Conservation (phyloP, 2,113 vertebrate genomes). For the Blennius ocellaris region DNA sequence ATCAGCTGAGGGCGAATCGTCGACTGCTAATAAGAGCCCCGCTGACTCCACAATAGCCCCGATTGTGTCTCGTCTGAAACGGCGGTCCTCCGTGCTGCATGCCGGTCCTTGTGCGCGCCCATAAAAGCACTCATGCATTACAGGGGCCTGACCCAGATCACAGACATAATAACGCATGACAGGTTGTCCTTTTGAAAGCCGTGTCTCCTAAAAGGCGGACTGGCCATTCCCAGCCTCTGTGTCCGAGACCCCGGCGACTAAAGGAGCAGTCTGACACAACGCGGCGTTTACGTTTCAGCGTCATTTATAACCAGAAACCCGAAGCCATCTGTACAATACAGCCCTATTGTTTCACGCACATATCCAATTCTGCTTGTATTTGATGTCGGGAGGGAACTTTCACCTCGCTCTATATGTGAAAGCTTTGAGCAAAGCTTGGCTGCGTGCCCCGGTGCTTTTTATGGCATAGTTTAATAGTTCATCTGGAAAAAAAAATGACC, state of each 20-base stretch:
- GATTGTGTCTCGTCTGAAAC: slow-evolving; percentile 62
- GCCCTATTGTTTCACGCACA: background rate
- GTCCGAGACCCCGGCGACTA: slow-evolving; percentile 38
- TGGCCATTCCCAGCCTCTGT: slow-evolving; percentile 57
- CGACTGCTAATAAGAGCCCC: slow-evolving; percentile 54
- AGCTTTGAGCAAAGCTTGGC: background rate
- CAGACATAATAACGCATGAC: slow-evolving; percentile 76
- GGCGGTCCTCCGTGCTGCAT: slow-evolving; percentile 32
- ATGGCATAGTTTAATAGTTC: background rate
- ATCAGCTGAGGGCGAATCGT: slow-evolving; percentile 39
- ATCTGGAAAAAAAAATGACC: background rate
- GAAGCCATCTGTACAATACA: background rate
- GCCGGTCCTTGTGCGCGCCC: slow-evolving; percentile 41
- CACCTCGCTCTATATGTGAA: background rate
- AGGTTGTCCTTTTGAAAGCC: slow-evolving; percentile 81
- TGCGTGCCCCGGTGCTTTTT: background rate
- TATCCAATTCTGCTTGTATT: background rate
- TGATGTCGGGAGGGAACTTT: background rate
- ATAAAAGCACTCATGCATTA: slow-evolving; percentile 72
- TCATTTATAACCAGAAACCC: slow-evolving; percentile 1
- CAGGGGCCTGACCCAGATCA: slow-evolving; percentile 80
- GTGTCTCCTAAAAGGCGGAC: slow-evolving; percentile 67
- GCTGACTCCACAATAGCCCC: slow-evolving; percentile 49
- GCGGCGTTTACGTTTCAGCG: slow-evolving; percentile 5
- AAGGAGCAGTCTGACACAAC: background rate